Evolutionary conservation across 2,797 vertebrate genomes (phyloP).

Genomic region (Falco concolor): DNA sequence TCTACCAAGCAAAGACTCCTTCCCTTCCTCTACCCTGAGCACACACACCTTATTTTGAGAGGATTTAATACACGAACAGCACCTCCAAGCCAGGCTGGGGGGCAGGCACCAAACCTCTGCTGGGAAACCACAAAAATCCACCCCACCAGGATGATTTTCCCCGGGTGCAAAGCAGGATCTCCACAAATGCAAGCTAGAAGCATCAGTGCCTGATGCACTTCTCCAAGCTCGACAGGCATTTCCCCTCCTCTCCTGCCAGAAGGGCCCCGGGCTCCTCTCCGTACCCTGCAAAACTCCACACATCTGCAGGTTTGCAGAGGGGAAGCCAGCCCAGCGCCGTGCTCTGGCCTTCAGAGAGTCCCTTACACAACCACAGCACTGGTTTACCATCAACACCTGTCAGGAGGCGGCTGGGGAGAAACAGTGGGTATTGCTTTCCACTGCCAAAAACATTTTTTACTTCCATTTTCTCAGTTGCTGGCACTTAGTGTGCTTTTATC

Average conservation of each 20-base stretch:
- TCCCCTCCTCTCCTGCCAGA: neutral
- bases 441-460: neutral
- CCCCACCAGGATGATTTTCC: neutral
- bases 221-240: neutral
- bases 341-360: neutral
- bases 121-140: neutral
- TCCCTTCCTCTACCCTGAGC: neutral
- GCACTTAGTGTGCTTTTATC: neutral
- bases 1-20: neutral
- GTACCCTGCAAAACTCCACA: neutral
- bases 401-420: neutral
- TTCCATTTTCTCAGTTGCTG: neutral
- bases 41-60: neutral
- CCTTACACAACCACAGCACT: neutral
- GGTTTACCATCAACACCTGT: neutral
- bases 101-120: neutral
- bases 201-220: neutral
- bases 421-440: neutral
- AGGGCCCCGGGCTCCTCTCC: neutral
- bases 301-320: neutral
- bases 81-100: neutral
- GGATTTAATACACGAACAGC: neutral
- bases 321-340: neutral
- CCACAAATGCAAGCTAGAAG: neutral
- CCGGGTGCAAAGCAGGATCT: neutral